These are phyloP conservation scores for Catocala nupta DNA, from an alignment of 2,888 invertebrate species.

Conservation along the genomic window DNA sequence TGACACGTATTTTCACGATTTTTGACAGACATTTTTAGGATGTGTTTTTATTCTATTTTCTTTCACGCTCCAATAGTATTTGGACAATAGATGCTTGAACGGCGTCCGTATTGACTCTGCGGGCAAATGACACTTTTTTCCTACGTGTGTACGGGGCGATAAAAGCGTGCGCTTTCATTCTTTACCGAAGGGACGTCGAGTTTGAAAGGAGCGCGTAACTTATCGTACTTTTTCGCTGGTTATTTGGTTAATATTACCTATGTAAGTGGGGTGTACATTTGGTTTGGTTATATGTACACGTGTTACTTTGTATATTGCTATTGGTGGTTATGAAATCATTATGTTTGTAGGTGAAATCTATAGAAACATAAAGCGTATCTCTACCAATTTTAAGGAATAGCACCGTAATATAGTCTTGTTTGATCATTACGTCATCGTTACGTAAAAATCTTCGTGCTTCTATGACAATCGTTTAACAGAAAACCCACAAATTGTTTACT, in stretches of 20 bases:
- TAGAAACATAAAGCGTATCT: no score
- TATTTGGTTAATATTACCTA: neutral
- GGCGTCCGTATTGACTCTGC: slow-evolving; percentile 31
- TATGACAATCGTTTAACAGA: no score
- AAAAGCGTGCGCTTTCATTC: slow-evolving; percentile 14
- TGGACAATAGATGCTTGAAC: slow-evolving; percentile 46
- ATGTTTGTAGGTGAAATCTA: no score
- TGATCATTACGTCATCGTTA: no score
- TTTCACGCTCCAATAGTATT: slow-evolving; percentile 41
- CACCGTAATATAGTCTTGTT: no score
- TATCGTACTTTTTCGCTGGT: neutral
- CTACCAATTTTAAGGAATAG: no score
- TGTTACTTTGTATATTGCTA: no score
- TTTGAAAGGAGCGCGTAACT: slow-evolving; percentile 7
- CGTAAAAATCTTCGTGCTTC: no score
- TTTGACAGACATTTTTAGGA: slow-evolving; percentile 47
- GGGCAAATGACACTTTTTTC: slow-evolving; percentile 23
- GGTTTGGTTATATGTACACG: neutral
- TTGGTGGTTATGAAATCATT: no score
- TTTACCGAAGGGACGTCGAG: slow-evolving; percentile 4
- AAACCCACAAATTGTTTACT: no score
- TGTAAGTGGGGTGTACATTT: neutral
- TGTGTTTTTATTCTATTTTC: slow-evolving; percentile 52
- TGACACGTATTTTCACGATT: slow-evolving; percentile 38
- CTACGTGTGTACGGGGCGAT: slow-evolving; percentile 6